Base-by-base conservation (phyloP, 2,797 vertebrate genomes). In the Pipistrellus kuhlii region DNA sequence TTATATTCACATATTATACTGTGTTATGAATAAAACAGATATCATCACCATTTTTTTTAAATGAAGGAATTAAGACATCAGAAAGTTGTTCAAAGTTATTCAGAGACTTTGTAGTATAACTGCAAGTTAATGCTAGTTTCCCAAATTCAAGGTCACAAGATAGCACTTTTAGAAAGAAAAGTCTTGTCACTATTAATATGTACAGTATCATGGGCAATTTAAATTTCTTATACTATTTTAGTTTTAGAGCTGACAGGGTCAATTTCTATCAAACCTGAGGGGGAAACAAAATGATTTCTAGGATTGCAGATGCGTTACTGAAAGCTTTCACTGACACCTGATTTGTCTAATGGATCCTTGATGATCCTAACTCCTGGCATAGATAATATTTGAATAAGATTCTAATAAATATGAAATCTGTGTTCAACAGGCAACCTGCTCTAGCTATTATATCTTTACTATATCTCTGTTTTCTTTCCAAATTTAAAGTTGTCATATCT, bases 131-230 rank as follows among this genome's bases (percentile, higher is more conserved):
- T 25, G 18, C 30, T 73, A 55, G 23, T 71, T 91, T 95, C 82
- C 30, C 14, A 94, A 84, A 77, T 77, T 94, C 59, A 94, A 77
- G 75, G 62, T 91, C 89, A 94, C 78, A 23, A 66, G 14, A 69
- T 51, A 35, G 15, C 4, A 62, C 25, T 48, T 88, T 93, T 51
- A 57, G 38, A 57, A 86, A 87, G 27, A 69, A 84, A 90, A 81
- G 3, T 71, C 14, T n/a, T 46, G 18, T 92, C 35, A 62, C 20
- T 77, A 57, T 64, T 93, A 21, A n/a, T 51, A 69, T 95, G 87
- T 96, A 89, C 85, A 95, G 59, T 68, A 87, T n/a, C 27, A 71
- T 1, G 20, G 23, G 2, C 69, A 91, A 44, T 11, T 78, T 66
- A 93, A 83, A 10, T 35, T 73, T 91, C 69, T 95, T 82, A 21